Conservation (phyloP, 2,797 vertebrate species). For the Acrossocheilus wenchowensis region DNA sequence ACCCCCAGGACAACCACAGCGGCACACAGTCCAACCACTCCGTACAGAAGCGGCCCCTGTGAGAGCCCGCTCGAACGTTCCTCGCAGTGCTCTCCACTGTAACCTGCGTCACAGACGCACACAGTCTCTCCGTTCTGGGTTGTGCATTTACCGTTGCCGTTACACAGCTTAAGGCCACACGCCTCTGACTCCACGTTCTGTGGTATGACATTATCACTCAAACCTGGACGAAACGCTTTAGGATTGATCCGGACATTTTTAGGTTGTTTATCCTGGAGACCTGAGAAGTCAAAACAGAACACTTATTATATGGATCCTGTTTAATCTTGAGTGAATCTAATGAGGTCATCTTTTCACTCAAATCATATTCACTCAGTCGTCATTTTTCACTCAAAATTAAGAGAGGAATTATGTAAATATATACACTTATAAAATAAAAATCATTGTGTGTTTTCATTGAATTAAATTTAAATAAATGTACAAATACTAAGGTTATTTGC, state of each 20-base stretch:
- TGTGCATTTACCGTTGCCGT: slow-evolving; percentile 78
- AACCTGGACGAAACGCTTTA: neutral
- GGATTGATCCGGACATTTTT: slow-evolving; percentile 1
- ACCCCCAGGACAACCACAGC: slow-evolving; percentile 72
- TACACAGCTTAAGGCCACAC: slow-evolving; percentile 74
- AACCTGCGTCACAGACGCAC: slow-evolving; percentile 79
- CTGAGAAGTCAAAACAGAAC: slow-evolving; percentile 55
- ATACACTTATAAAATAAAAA: too few species aligned
- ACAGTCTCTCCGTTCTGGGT: slow-evolving; percentile 57
- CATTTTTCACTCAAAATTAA: too few species aligned
- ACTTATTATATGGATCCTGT: too few species aligned
- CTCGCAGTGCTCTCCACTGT: slow-evolving; percentile 81
- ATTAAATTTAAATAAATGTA: too few species aligned
- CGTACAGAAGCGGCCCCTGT: slow-evolving; percentile 73
- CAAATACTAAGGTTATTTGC: neutral
- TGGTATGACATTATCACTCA: slow-evolving; percentile 34
- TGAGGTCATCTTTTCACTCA: too few species aligned
- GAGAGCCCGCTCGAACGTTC: slow-evolving; percentile 59
- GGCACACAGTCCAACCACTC: slow-evolving; percentile 59
- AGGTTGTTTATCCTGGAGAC: slow-evolving; percentile 48
- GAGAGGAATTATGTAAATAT: too few species aligned
- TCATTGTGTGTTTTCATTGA: too few species aligned
- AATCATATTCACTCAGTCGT: too few species aligned
- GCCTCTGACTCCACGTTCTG: slow-evolving; percentile 61
- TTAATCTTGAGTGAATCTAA: neutral